These are phyloP conservation scores for Lasioglossum pauxillum DNA, from an alignment of 2,888 invertebrate species.

Conservation along the genomic window DNA sequence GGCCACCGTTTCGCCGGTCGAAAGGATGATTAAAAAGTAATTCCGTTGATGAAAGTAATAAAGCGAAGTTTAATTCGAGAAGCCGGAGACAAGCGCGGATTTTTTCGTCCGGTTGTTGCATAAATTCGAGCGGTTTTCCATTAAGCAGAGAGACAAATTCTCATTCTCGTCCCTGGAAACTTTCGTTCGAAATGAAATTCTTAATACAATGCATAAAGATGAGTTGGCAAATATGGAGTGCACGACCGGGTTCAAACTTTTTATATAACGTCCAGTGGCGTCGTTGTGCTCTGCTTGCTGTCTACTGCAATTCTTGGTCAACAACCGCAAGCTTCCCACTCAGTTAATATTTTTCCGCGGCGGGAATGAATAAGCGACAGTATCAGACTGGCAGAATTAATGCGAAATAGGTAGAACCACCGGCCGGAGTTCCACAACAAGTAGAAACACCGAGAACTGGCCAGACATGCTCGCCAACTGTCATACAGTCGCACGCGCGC, in stretches of 20 bases:
- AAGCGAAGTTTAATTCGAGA: not conserved
- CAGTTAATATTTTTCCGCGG: slow-evolving; percentile 7
- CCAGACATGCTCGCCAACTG: not conserved
- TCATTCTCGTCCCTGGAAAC: not conserved
- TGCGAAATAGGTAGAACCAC: not conserved
- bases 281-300: not conserved
- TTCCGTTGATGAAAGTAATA: not conserved
- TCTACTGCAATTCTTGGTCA: slow-evolving; percentile 8
- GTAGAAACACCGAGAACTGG: not conserved
- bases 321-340: not conserved
- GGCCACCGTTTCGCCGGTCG: not conserved
- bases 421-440: not conserved
- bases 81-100: not conserved
- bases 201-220: slow-evolving; percentile 21
- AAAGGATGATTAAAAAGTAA: not conserved
- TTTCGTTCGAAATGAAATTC: slow-evolving; percentile 15
- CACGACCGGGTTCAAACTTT: slow-evolving; percentile 1
- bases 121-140: not conserved
- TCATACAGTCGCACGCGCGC: not conserved
- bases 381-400: not conserved
- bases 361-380: not conserved
- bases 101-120: not conserved
- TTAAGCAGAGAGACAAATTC: slow-evolving; percentile 16
- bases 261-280: not conserved
- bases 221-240: not conserved